Percentiles rank a stretch among this genome's conserved stretches.
Conservation (phyloP, 1,140 invertebrate species). For the Semibalanus balanoides region DNA sequence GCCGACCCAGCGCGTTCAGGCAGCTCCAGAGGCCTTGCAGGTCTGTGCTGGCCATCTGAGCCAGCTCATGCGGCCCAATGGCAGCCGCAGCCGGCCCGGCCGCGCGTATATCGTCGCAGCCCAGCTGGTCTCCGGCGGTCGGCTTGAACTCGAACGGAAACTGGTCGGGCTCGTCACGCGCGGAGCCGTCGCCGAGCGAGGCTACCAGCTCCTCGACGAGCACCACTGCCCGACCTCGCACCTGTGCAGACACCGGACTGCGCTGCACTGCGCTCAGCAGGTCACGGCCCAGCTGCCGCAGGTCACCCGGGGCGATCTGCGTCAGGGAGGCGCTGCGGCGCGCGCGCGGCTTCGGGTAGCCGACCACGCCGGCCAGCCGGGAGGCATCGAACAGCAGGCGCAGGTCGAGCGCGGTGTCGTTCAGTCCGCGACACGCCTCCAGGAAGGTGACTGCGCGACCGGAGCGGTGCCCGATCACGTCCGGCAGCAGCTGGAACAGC, state of each 20-base stretch:
- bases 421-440: neutral
- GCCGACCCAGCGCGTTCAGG: neutral
- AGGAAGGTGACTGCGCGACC: neutral
- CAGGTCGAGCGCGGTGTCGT: neutral
- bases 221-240: too few species aligned
- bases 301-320: neutral
- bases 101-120: neutral
- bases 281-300: neutral
- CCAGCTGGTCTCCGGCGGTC: neutral
- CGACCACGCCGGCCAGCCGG: constrained; percentile 1
- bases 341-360: neutral
- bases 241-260: neutral
- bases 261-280: neutral
- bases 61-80: neutral
- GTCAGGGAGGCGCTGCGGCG: too few species aligned
- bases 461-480: neutral
- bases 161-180: neutral
- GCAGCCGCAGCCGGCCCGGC: neutral
- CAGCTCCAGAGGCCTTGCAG: neutral
- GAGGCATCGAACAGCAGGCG: neutral
- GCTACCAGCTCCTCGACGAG: neutral
- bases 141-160: neutral
- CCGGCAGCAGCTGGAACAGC: neutral
- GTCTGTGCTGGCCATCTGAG: neutral
- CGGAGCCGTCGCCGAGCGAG: neutral